Evolutionary conservation across 2,113 vertebrate genomes (phyloP), one percentile per base, ranked within the genome.

Genomic region (Calidris pugnax): DNA sequence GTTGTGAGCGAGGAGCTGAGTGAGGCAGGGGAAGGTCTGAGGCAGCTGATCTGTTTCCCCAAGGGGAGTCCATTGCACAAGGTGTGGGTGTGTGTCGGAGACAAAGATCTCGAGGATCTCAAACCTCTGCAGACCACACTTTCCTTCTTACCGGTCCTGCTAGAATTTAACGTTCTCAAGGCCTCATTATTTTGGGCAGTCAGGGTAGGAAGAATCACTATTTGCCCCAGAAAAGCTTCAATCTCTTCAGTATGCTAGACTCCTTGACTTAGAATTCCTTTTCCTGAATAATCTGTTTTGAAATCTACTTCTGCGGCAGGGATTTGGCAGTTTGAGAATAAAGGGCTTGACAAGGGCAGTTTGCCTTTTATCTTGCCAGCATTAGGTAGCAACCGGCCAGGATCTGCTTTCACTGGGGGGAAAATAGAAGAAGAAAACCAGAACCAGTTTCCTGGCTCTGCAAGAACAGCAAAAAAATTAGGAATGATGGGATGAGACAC

Each of bases 351-450:
- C 55, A 82, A 87, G 23, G 22, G 16, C 57, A 45, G 13, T 63
- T 78, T 85, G 35, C 43, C 14, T 78, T 92, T 73, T 78, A 39
- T 73, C 57, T 51, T 21, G 35, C 33, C 45, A 84, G 33, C 13
- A 73, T 26, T 10, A 66, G 63, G 39, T 55, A 87, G 35, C 59
- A 66, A 69, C 20, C 73, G 71, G 20, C 63, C 26, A 64, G 76
- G 57, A 89, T 94, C 37, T 84, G 20, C 84, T 93, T 93, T 89
- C 73, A 87, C 57, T 76, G n/a, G 48, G n/a, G 53, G 53, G 14
- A 80, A 95, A 91, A 86, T 51, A 24, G 57, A 94, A 89, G 47
- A 89, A 74, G 41, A 24, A 91, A 84, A 86, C 9, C 80, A 89
- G 57, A 80, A 39, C 19, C 28, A 39, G 24, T 41, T 87, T 87